Percentiles rank a stretch among this genome's conserved stretches.
These are phyloP conservation scores for Fulica atra DNA, from an alignment of 2,113 vertebrate species.

Conservation along the genomic window DNA sequence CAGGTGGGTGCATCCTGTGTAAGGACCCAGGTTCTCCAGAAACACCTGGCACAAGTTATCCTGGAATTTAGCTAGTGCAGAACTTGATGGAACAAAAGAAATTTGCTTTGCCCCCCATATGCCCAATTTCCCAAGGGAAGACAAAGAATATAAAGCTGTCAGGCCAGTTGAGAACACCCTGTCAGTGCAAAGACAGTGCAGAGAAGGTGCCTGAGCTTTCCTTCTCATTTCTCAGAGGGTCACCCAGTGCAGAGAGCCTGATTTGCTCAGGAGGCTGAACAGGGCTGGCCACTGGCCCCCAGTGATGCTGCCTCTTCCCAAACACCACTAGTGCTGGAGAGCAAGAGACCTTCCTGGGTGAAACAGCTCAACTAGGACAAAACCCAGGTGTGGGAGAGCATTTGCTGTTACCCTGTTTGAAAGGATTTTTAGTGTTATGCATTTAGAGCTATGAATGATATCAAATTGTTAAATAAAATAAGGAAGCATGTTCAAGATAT, in stretches of 20 bases:
- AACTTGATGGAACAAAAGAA: not conserved
- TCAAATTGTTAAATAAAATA: not conserved
- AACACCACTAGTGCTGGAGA: not conserved
- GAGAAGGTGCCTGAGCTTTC: not conserved
- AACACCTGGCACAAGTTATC: not conserved
- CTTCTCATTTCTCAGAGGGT: not conserved
- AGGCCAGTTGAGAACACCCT: not conserved
- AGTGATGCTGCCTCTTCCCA: not conserved
- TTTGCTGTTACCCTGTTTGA: not conserved
- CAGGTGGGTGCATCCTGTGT: not conserved
- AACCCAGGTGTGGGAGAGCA: not conserved
- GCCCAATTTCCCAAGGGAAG: not conserved
- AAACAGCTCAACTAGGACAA: not conserved
- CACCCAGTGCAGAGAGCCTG: not conserved
- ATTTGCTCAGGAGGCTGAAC: no score
- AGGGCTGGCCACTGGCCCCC: fast-evolving
- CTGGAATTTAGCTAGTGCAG: not conserved
- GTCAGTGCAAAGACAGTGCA: not conserved
- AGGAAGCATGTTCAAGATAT: not conserved
- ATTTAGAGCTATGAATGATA: not conserved
- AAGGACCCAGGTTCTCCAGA: not conserved
- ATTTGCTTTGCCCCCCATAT: fast-evolving
- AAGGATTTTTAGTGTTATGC: not conserved
- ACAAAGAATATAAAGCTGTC: not conserved
- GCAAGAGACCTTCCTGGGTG: fast-evolving